Evolutionary conservation across 1,140 invertebrate species (phyloP).

Genomic region (Euwallacea similis): DNA sequence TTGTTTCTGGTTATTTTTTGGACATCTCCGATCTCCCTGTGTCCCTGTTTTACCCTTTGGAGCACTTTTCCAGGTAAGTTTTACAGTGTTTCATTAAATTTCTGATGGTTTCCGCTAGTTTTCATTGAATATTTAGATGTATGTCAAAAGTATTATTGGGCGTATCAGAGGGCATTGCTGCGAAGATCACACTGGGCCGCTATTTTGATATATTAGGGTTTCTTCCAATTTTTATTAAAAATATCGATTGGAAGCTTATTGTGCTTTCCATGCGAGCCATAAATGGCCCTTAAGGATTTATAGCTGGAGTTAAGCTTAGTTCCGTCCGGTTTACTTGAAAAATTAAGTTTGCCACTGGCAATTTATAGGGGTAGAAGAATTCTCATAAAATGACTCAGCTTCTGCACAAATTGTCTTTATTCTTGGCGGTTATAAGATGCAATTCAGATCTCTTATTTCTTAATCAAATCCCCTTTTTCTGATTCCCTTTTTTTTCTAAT

Average conservation of each 20-base stretch:
- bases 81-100: neutral
- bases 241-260: constrained; percentile 38
- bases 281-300: constrained; percentile 35
- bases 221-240: constrained; percentile 40
- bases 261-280: constrained; percentile 21
- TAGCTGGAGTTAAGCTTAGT: constrained; percentile 23
- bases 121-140: constrained; percentile 15
- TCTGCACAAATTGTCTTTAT: neutral
- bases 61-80: constrained; percentile 13
- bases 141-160: constrained; percentile 23
- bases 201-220: constrained; percentile 40
- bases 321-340: constrained; percentile 15
- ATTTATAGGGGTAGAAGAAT: constrained; percentile 35
- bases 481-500: too few species aligned
- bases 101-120: neutral
- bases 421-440: too few species aligned
- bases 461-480: too few species aligned
- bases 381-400: neutral
- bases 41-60: neutral
- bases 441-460: too few species aligned
- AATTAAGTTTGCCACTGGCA: constrained; percentile 11
- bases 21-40: constrained; percentile 11
- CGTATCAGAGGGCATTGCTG: constrained; percentile 23
- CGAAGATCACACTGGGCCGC: constrained; percentile 18
- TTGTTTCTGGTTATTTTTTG: constrained; percentile 18